Base-by-base conservation (phyloP, 2,888 invertebrate species). In the Cephalotes varians region DNA sequence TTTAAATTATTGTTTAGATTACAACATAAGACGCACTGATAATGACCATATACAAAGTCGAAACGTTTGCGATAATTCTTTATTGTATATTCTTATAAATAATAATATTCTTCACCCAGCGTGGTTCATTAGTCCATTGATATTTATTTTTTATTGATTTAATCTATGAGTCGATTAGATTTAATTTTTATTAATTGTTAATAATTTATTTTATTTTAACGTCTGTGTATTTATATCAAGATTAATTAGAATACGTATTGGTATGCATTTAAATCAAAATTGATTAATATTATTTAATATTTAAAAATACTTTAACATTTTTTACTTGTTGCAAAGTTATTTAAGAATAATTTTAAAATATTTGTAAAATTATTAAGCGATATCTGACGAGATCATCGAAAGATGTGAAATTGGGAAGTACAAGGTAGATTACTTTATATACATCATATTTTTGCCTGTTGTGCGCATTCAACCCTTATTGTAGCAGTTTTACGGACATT, bases 401-500 rank as follows among this genome's bases (percentile, higher is more conserved):
- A 65, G 82, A 72, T 62, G 72, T 56, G 71, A 87, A 81, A 83
- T 83, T 82, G 44, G 67, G 44, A 40, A 21, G 56, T 69, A 51
- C 51, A 54, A 34, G 49, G 71, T 62, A 25, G 25, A 72, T 69
- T 65, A 77, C 71, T 86, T 79, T 77, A 77, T 81, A 67, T 65
- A 86, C 69, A 76, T 72, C 28, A 64, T 54, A 67, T 44, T 73
- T 84, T 76, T 65, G 28, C n/a, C 47, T 34, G 10, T 82, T 49
- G 18, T 31, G 28, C 18, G 21, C 56, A 47, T 83, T 73, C 60
- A 72, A 71, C 56, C 62, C 76, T 84, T 86, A 84, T 84, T 76
- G 67, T 71, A 69, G 65, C 77, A 58, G 76, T 80, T 86, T 86
- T 84, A 83, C 76, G 81, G 79, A 51, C 80, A 73, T 76, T 56